Base-by-base conservation (phyloP, 1,140 invertebrate genomes). In the Caenorhabditis tropicalis region DNA sequence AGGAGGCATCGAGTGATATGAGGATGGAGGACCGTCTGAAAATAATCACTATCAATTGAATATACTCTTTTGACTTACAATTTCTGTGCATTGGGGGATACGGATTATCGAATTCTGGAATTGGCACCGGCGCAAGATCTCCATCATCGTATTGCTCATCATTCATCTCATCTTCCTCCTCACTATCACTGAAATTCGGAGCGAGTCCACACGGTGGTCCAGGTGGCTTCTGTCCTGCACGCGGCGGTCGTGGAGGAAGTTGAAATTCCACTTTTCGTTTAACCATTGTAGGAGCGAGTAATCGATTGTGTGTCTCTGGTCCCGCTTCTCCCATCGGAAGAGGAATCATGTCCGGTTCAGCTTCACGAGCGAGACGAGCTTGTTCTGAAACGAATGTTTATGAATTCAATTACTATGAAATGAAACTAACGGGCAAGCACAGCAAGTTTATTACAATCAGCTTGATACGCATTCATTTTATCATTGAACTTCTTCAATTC, bases 401-500 rank as follows among this genome's bases (percentile, higher is more conserved):
- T 16, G 9, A 74, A 74, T 36, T 24, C 4, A 74, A 9, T 65
- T 65, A 3, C 29, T 4, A 74, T 3, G 9, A n/a, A 74, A 27
- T 21, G 27, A 27, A 24, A 80, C 79, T 31, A 33, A 83, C 82
- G 58, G 39, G 83, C 83, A 9, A 84, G 24, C 39, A 51, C 12
- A 24, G 43, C 46, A 2, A 84, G 65, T 36, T 70, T 79, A 10
- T n/a, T 15, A 33, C 58, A 65, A 48, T 84, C 83, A 12, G 19
- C 6, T 15, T 84, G 65, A 58, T 84, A 84, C 0, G 49, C 48
- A 19, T 79, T 65, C 6, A 84, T 65, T 51, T 84, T 84, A 16
- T 84, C 83, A 48, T 84, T 84, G 21, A 84, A 48, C 33, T 49
- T 84, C n/a, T 81, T 84, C 31, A 84, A 21, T 43, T 80, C 83